Evolutionary conservation across 1,140 invertebrate genomes (phyloP).

Genomic region (Macrostomum lignano): DNA sequence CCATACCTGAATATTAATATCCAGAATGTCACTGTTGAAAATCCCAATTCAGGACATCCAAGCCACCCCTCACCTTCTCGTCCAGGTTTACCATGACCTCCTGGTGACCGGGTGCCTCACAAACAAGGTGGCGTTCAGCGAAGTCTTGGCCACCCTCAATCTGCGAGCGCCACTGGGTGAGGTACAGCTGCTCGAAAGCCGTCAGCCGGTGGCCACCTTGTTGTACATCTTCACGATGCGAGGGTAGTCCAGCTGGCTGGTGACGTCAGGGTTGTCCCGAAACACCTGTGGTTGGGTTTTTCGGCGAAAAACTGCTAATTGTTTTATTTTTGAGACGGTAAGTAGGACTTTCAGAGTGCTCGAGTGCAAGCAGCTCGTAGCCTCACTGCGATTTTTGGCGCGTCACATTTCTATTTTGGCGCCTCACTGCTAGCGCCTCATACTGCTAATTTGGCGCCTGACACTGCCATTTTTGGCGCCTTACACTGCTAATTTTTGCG

Average conservation of each 20-base stretch:
- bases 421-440: no score
- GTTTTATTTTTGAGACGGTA: slow-evolving; percentile 3
- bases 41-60: no score
- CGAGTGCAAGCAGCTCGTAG: no score
- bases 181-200: slow-evolving; percentile 23
- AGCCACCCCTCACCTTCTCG: no score
- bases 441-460: no score
- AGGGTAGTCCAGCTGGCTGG: slow-evolving; percentile 16
- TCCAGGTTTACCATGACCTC: slow-evolving; percentile 21
- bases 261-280: slow-evolving; percentile 16
- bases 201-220: slow-evolving; percentile 18
- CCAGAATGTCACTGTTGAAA: no score
- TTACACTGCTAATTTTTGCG: no score
- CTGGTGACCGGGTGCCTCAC: slow-evolving; percentile 16
- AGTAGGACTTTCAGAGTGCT: slow-evolving; percentile 7
- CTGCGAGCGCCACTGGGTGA: slow-evolving; percentile 19
- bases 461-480: no score
- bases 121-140: slow-evolving; percentile 20
- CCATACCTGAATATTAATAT: no score
- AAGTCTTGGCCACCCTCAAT: slow-evolving; percentile 20
- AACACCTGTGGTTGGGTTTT: slow-evolving; percentile 9
- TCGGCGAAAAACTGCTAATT: background rate
- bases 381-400: no score
- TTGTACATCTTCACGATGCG: slow-evolving; percentile 21
- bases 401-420: no score